Base-by-base conservation (phyloP, 2,888 invertebrate species). In the Oxycera nigricornis region DNA sequence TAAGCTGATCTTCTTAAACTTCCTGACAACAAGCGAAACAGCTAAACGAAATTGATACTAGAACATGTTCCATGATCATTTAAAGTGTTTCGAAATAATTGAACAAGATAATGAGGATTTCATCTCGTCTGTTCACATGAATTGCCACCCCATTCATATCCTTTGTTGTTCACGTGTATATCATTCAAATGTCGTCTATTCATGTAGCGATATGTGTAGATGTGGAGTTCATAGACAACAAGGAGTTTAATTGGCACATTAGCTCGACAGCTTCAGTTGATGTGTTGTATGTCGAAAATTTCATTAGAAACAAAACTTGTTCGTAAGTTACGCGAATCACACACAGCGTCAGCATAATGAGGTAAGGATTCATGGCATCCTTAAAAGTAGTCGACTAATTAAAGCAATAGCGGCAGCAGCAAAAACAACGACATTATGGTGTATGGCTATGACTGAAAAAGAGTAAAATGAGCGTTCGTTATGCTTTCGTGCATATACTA, bases 41-140 rank as follows among this genome's bases (percentile, higher is more conserved):
- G n/a, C n/a, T 35, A 7, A 46, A 46, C 46, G 14, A 46, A 46
- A 46, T n/a, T 2, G 14, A 46, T 11, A 14, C 46, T 46, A 3
- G 3, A 46, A 7, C 46, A 46, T 46, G n/a, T 46, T 46, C 6
- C 3, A 3, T 46, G 14, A 7, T 26, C 52, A 35, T 52, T 55
- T 70, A 70, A 52, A 70, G 70, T 70, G 70, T 55, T 70, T 55
- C 35, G 31, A 70, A 70, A 70, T 70, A 70, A 73, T 75, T 75
- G 73, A 75, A 75, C 75, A 68, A 73, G 73, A 75, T 75, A 75
- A 75, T 75, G 73, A 75, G 75, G 73, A 68, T 75, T 73, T 73
- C 75, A 75, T 75, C 73, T 70, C 70, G 55, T 70, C 68, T 50
- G 41, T 41, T 70, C 70, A 31, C 70, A 31, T 70, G 55, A 55